These are phyloP conservation scores for Hucho hucho DNA, from an alignment of 2,113 vertebrate species.

Conservation along the genomic window DNA sequence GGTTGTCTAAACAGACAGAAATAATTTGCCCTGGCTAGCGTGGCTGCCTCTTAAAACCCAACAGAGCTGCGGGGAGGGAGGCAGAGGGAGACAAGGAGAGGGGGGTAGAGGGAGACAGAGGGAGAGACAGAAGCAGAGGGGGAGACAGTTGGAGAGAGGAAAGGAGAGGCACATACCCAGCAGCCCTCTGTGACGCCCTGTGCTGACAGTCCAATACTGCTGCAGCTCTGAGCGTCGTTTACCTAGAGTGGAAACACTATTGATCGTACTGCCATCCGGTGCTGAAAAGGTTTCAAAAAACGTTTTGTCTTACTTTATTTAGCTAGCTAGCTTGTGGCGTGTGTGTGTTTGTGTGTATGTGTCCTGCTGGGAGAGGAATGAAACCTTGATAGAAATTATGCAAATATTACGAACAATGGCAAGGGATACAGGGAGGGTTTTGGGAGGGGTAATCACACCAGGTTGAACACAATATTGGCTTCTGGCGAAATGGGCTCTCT, in stretches of 20 bases:
- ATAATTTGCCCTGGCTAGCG: too few species aligned
- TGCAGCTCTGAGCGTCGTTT: constrained; percentile 38
- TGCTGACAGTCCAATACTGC: constrained; percentile 53
- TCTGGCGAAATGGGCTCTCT: too few species aligned
- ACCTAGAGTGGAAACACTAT: constrained; percentile 52
- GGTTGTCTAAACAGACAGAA: too few species aligned
- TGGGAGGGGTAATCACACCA: too few species aligned
- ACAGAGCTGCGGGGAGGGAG: neutral
- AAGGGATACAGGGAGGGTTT: too few species aligned
- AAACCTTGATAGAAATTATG: constrained; percentile 1
- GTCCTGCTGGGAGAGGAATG: constrained; percentile 1
- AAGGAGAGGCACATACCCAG: neutral
- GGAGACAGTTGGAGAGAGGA: neutral
- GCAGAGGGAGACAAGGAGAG: neutral
- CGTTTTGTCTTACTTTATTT: constrained; percentile 23
- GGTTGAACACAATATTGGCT: too few species aligned
- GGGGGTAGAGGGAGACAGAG: neutral
- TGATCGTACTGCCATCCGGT: constrained; percentile 47
- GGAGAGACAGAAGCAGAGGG: too few species aligned
- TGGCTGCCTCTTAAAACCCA: neutral
- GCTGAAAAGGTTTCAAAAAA: constrained; percentile 50
- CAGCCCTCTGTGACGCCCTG: constrained; percentile 22
- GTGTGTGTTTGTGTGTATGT: constrained; percentile 3
- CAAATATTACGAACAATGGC: too few species aligned
- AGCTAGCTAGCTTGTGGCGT: too few species aligned